Percentiles rank a stretch among this genome's conserved stretches.
Evolutionary conservation across 2,888 invertebrate genomes (phyloP).

Genomic region (Eilema griseolum): DNA sequence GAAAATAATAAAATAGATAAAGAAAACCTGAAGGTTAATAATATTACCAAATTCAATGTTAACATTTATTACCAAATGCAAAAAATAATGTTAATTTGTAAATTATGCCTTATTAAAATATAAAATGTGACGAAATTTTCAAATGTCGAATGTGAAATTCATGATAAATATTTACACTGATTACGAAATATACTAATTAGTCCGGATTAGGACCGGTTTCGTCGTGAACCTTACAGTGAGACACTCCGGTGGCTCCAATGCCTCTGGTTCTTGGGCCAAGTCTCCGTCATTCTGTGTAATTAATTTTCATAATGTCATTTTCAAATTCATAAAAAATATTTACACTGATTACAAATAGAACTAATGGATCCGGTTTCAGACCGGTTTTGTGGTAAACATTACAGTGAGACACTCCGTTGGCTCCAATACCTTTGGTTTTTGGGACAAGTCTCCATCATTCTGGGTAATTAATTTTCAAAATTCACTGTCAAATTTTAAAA

Average conservation of each 20-base stretch:
- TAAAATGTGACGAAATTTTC: not conserved
- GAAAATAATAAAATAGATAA: not conserved
- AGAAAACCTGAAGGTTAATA: not conserved
- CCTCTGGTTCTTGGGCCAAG: constrained; percentile 61
- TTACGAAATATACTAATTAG: constrained; percentile 20
- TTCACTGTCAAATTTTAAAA: no score
- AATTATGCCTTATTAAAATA: constrained; percentile 8
- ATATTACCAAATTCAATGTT: not conserved
- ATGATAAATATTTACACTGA: constrained; percentile 16
- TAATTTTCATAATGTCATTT: not conserved
- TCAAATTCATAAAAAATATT: not conserved
- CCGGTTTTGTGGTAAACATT: constrained; percentile 58
- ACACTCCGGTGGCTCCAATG: constrained; percentile 59
- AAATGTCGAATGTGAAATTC: not conserved
- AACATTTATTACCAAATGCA: not conserved
- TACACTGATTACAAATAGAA: constrained; percentile 2
- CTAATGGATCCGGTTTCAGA: constrained; percentile 38
- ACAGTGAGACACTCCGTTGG: constrained; percentile 61
- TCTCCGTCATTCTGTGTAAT: constrained; percentile 76
- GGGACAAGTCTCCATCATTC: constrained; percentile 73
- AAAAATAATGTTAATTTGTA: not conserved
- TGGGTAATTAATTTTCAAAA: constrained; percentile 18
- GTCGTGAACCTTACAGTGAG: constrained; percentile 65
- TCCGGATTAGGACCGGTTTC: constrained; percentile 39
- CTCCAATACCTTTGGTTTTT: constrained; percentile 61